These are phyloP conservation scores for Heteromyza rotundicornis DNA, from an alignment of 2,888 invertebrate species.

Conservation along the genomic window DNA sequence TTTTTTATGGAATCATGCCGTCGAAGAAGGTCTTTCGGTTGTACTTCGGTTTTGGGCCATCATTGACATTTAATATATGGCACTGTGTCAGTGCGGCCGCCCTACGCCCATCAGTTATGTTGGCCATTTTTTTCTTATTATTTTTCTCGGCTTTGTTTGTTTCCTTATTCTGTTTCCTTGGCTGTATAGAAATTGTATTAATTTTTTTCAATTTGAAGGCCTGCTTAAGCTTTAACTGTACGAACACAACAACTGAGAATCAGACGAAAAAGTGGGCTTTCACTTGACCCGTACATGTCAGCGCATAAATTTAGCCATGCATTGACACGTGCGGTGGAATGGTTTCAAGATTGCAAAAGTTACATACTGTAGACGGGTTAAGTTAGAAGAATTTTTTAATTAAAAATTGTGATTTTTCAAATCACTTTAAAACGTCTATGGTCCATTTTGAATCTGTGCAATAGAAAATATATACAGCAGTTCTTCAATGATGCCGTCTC, in stretches of 20 bases:
- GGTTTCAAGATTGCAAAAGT: too few relatives aligned
- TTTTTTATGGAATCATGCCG: constrained; percentile 54
- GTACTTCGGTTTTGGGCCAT: constrained; percentile 27
- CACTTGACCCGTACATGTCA: constrained; percentile 59
- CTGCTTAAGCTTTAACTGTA: constrained; percentile 43
- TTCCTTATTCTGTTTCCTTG: neutral
- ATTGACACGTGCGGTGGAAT: too few relatives aligned
- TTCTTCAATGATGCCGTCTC: too few relatives aligned
- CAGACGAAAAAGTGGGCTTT: constrained; percentile 50
- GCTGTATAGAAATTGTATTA: neutral
- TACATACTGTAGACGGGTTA: too few relatives aligned
- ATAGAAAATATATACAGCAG: too few relatives aligned
- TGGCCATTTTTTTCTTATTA: neutral
- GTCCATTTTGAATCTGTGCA: too few relatives aligned
- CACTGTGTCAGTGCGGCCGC: constrained; percentile 55
- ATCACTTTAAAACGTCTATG: too few relatives aligned
- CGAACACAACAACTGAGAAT: constrained; percentile 15
- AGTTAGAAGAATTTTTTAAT: too few relatives aligned
- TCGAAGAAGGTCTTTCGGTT: constrained; percentile 33
- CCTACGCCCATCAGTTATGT: constrained; percentile 52
- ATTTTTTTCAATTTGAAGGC: constrained; percentile 40
- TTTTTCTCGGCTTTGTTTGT: neutral
- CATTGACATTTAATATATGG: constrained; percentile 58
- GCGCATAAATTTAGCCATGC: constrained; percentile 59
- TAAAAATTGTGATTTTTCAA: too few relatives aligned